Base-by-base conservation (phyloP, 2,113 vertebrate species). In the Thunnus thynnus region DNA sequence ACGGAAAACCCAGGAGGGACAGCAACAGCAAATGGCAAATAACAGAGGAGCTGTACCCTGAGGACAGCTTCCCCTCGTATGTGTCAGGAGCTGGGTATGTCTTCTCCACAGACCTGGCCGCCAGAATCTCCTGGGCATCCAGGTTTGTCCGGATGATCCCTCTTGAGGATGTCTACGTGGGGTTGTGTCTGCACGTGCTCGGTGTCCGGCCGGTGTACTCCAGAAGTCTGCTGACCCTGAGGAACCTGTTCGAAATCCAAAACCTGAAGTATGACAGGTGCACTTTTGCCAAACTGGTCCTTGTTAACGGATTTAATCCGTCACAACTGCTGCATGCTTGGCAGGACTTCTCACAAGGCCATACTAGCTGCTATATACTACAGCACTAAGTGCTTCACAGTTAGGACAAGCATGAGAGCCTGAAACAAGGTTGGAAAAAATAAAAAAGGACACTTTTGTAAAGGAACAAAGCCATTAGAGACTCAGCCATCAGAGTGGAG, bases 111-210 rank as follows among this genome's bases (percentile, higher is more conserved):
- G 94, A 95, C 30, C 30, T 96, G 64, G 95, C 94, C 0, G 0
- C 0, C 0, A 88, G 86, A n/a, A 93, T 97, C 0, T 94, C 91
- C 36, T 30, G 30, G 73, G 91, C 87, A 0, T 97, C 96, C 20
- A 90, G 85, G 48, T 90, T 41, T 0, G 65, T 94, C 18, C 85
- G 25, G 0, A 0, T 76, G 4, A 72, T 98, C 56, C 93, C 95
- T 18, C 83, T 97, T 74, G 97, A 98, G 70, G 97, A 97, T 1
- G 93, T 94, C 0, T 97, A 96, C 20, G 78, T 97, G n/a, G 97
- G 96, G 0, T 17, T 96, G 67, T 97, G 96, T 72, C 80, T 97
- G 62, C 72, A 67, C 0, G 85, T 90, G 0, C 20, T 96, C 60
- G 91, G 87, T 0, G 2, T 96, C 11, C 71, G 13, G 50, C 95